A percentile compares a stretch with the other conserved stretches of the same genome.
phyloP scores from a whole-genome alignment of 2,113 vertebrate species.

The Merops nubicus region DNA sequence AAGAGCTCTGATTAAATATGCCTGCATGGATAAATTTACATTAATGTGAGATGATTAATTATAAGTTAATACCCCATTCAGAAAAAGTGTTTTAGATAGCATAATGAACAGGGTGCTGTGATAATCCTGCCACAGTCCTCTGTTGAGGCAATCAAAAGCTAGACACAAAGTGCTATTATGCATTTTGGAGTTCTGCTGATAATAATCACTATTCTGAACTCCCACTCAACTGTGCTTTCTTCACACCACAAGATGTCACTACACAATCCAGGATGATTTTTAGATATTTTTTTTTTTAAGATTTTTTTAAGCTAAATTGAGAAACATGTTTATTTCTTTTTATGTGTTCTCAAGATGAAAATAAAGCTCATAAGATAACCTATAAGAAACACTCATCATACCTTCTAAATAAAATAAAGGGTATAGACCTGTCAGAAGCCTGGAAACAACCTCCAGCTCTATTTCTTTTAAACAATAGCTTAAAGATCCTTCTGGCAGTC shows the following conservation, averaged over 20 bases:
- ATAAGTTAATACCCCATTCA: conserved; percentile 50
- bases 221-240: neutral
- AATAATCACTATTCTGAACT: neutral
- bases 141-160: conserved; percentile 49
- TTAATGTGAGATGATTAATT: conserved; percentile 69
- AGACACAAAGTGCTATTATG: conserved; percentile 12
- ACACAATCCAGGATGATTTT: conserved; percentile 72
- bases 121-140: conserved; percentile 11
- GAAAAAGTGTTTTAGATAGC: conserved; percentile 51
- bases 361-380: neutral
- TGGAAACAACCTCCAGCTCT: neutral
- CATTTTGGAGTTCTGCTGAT: conserved; percentile 6
- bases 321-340: conserved; percentile 47
- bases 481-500: neutral
- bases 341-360: conserved; percentile 28
- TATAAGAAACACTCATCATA: neutral
- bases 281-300: neutral
- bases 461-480: neutral
- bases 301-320: conserved; percentile 3
- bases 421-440: neutral
- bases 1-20: conserved; percentile 69
- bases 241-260: conserved; percentile 81
- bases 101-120: conserved; percentile 35
- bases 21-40: conserved; percentile 61
- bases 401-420: conserved; percentile 29